These are phyloP conservation scores for Epinephelus malabaricus DNA, from an alignment of 2,797 vertebrate genomes.

Conservation along the genomic window DNA sequence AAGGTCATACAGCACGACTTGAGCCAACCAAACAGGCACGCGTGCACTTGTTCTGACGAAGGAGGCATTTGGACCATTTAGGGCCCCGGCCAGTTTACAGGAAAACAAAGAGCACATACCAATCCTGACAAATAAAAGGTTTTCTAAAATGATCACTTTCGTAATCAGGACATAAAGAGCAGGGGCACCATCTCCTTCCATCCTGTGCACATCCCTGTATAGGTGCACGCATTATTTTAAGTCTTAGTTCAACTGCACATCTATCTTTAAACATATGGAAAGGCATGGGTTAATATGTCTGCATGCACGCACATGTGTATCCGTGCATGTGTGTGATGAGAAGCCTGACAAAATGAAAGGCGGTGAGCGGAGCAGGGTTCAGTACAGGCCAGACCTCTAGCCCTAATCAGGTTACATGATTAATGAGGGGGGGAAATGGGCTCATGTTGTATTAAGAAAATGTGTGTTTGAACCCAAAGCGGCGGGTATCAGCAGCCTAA, in stretches of 20 bases:
- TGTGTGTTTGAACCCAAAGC: slow-evolving; percentile 91
- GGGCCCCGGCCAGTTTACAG: background rate
- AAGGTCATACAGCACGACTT: background rate
- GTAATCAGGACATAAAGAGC: background rate
- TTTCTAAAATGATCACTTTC: background rate
- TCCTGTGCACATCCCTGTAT: background rate
- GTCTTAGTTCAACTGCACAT: background rate
- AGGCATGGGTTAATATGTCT: slow-evolving; percentile 38
- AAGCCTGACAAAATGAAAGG: slow-evolving; percentile 77
- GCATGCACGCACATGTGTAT: slow-evolving; percentile 56
- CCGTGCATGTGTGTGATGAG: slow-evolving; percentile 52
- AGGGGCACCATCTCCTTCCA: background rate
- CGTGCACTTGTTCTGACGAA: too few relatives aligned
- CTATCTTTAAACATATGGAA: slow-evolving; percentile 11
- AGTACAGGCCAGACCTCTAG: slow-evolving; percentile 65
- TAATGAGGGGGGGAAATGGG: slow-evolving; percentile 89
- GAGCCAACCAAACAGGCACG: background rate
- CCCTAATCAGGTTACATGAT: slow-evolving; percentile 88
- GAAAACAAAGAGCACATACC: background rate
- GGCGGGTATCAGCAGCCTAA: slow-evolving; percentile 84
- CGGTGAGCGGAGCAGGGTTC: slow-evolving; percentile 61
- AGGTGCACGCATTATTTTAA: background rate
- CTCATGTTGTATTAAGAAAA: slow-evolving; percentile 91
- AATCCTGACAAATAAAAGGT: background rate
- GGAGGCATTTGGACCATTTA: background rate